Evolutionary conservation across 1,140 invertebrate genomes (phyloP).

Genomic region (Babylonia areolata): DNA sequence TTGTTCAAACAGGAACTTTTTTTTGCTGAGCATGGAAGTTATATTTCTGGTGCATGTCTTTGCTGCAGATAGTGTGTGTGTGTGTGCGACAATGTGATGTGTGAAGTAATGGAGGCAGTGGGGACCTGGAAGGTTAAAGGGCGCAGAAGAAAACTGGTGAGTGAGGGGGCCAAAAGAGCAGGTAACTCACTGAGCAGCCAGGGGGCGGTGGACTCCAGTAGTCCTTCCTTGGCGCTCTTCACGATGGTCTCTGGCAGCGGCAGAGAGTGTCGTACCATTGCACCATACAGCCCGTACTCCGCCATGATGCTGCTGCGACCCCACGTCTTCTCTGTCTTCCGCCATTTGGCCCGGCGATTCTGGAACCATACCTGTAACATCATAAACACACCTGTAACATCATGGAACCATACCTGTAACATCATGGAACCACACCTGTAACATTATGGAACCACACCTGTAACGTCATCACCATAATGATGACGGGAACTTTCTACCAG

Average conservation of each 20-base stretch:
- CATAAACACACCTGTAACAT: background rate
- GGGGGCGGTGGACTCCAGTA: conserved; percentile 90
- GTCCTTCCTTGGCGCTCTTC: conserved; percentile 92
- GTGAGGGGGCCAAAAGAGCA: background rate
- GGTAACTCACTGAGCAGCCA: conserved; percentile 93
- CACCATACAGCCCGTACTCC: conserved; percentile 98
- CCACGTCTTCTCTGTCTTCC: conserved; percentile 99
- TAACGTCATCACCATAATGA: conserved; percentile 5
- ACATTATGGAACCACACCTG: no score
- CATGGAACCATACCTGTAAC: background rate
- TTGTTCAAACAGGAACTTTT: no score
- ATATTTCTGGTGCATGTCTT: no score
- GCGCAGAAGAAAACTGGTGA: no score
- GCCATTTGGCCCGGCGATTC: conserved; percentile 98
- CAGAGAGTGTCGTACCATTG: conserved; percentile 98
- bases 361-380: conserved; percentile 97
- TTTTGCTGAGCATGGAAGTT: no score
- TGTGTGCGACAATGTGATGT: no score
- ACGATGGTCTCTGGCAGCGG: conserved; percentile 98
- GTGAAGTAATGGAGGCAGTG: no score
- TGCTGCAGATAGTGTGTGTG: no score
- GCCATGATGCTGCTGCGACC: conserved; percentile 99
- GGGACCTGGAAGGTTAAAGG: no score
- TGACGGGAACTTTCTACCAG: no score
- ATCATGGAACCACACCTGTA: no score